phyloP scores from a whole-genome alignment of 2,888 invertebrate species.

The Girardia tigrina region DNA sequence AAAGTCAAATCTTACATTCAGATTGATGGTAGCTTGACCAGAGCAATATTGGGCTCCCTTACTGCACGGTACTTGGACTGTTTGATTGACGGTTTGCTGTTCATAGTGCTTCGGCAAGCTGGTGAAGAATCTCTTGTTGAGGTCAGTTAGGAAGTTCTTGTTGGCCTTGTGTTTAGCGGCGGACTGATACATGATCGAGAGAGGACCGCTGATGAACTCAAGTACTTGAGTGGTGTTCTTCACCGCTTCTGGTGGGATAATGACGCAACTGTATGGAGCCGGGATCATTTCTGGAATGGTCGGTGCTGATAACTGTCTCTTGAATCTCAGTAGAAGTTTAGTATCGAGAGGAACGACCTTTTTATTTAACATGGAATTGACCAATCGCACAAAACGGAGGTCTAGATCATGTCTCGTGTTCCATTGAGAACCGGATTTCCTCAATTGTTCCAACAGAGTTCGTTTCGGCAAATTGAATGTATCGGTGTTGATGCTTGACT shows the following conservation, averaged over 20 bases:
- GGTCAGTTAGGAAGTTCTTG: background rate
- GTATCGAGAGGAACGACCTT: background rate
- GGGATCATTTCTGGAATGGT: background rate
- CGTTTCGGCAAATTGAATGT: background rate
- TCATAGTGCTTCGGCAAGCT: background rate
- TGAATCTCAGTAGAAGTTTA: background rate
- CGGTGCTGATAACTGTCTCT: background rate
- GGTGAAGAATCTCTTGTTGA: background rate
- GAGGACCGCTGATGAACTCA: background rate
- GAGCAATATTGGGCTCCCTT: background rate
- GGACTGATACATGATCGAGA: background rate
- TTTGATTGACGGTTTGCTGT: background rate
- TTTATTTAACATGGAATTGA: background rate
- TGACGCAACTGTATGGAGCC: background rate
- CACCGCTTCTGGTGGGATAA: background rate
- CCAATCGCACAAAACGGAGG: background rate
- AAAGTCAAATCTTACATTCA: background rate
- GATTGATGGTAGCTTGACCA: background rate
- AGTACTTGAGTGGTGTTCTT: background rate
- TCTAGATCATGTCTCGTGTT: background rate
- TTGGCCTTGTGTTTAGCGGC: slow-evolving; percentile 12
- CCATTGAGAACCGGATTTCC: background rate
- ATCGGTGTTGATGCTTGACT: background rate
- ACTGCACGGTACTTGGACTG: background rate
- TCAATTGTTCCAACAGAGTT: background rate